Percentiles rank a stretch among this genome's conserved stretches.
phyloP scores from a whole-genome alignment of 2,797 vertebrate genomes.

The Chelmon rostratus region DNA sequence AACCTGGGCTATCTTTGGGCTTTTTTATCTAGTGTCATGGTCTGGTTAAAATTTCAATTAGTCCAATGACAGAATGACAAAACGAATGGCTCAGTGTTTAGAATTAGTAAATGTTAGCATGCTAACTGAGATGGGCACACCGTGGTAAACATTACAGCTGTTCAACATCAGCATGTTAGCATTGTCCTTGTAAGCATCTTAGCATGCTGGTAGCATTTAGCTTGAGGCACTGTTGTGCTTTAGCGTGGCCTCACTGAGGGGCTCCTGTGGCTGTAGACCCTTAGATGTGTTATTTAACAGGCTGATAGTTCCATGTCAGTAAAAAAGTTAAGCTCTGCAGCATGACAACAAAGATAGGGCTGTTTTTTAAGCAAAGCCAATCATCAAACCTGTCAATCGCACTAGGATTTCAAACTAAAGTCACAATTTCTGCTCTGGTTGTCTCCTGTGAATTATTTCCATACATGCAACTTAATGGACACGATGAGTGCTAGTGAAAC shows the following conservation, averaged over 20 bases:
- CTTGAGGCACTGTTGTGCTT: not conserved
- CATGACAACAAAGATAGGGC: not conserved
- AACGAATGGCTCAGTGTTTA: not conserved
- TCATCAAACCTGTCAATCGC: constrained; percentile 1
- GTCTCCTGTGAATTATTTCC: not conserved
- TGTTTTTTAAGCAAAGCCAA: not conserved
- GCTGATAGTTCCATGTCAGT: not conserved
- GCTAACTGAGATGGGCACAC: not conserved
- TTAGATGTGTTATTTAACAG: not conserved
- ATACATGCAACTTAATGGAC: not conserved
- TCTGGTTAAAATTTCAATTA: not conserved
- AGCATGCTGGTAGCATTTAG: not conserved
- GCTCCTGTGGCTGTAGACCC: not conserved
- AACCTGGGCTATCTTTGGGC: not conserved
- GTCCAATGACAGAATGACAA: not conserved
- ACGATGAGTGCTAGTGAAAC: not conserved
- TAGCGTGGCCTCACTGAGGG: not conserved
- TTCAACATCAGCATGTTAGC: not conserved
- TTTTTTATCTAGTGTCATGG: not conserved
- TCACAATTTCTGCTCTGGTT: not conserved
- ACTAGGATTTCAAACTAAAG: not conserved
- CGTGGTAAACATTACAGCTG: not conserved
- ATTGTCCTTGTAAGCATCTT: not conserved
- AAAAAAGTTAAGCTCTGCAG: not conserved
- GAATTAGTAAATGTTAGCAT: not conserved